Conservation (phyloP, 2,113 vertebrate species). For the Phylloscopus whistleri region DNA sequence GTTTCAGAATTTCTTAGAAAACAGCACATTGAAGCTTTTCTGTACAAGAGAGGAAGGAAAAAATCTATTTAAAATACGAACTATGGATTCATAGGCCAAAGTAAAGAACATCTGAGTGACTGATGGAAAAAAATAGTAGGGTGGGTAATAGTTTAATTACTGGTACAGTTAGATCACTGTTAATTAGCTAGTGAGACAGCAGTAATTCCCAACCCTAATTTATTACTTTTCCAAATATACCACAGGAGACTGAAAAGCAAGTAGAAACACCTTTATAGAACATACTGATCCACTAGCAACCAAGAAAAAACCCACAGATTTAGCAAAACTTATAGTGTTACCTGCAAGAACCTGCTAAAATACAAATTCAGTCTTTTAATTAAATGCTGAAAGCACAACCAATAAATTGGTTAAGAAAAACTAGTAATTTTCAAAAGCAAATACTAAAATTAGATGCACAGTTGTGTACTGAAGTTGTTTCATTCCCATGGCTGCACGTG, state of each 20-base stretch:
- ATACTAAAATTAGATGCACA: neutral
- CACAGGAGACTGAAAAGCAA: neutral
- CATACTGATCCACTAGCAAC: neutral
- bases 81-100: neutral
- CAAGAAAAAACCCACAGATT: neutral
- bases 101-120: neutral
- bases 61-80: neutral
- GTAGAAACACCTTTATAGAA: neutral
- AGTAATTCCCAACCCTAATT: neutral
- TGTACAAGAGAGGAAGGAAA: neutral
- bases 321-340: neutral
- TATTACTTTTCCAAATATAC: neutral
- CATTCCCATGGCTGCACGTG: neutral
- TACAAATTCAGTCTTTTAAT: neutral
- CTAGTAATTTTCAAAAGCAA: neutral
- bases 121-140: neutral
- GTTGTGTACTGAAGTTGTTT: neutral
- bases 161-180: conserved; percentile 19
- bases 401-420: neutral
- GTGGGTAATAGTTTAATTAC: conserved; percentile 35
- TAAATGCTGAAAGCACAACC: neutral
- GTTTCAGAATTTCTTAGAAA: neutral
- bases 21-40: neutral
- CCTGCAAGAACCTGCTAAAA: neutral
- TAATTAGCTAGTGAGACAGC: conserved; percentile 1